Evolutionary conservation across 2,113 vertebrate species (phyloP).

Genomic region (Orthonyx spaldingii): DNA sequence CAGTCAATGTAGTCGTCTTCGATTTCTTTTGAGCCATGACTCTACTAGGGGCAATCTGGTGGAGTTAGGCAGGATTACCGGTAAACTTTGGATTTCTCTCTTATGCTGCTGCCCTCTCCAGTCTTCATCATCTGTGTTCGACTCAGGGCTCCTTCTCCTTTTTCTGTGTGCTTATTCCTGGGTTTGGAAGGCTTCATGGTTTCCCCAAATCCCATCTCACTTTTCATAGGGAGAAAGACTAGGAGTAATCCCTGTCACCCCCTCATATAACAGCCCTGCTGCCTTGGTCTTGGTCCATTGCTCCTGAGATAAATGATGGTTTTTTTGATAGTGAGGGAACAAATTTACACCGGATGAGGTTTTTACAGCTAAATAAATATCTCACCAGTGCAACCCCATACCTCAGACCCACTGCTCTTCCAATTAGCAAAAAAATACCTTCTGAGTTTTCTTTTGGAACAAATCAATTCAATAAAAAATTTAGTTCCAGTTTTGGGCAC

Average conservation of each 20-base stretch:
- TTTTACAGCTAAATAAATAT: not conserved
- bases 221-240: not conserved
- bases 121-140: not conserved
- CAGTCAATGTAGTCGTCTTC: not conserved
- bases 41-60: not conserved
- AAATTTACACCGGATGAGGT: not conserved
- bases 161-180: not conserved
- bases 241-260: not conserved
- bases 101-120: not conserved
- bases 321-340: not conserved
- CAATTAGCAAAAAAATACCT: not conserved
- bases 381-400: not conserved
- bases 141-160: not conserved
- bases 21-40: not conserved
- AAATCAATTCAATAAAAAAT: not conserved
- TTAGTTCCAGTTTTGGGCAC: not conserved
- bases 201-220: not conserved
- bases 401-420: not conserved
- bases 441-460: not conserved
- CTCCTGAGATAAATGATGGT: not conserved
- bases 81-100: not conserved
- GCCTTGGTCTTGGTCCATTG: not conserved
- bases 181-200: not conserved
- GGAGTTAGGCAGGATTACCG: conserved; percentile 22
- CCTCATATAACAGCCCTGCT: not conserved